Conservation (phyloP, 2,113 vertebrate genomes). For the Aphelocoma coerulescens region DNA sequence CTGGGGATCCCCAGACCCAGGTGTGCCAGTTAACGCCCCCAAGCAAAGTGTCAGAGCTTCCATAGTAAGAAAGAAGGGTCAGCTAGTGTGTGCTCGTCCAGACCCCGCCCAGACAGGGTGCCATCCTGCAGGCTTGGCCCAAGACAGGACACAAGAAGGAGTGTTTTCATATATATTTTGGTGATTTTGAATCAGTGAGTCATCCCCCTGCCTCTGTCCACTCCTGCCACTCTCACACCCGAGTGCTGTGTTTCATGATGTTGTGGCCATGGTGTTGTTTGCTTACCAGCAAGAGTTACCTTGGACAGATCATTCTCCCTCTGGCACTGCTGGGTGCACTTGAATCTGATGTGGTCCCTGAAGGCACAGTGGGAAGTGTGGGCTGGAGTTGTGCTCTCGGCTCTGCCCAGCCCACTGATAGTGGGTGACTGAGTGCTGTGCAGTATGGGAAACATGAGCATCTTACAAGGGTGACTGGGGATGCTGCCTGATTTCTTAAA, state of each 20-base stretch:
- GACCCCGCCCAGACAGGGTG: no score
- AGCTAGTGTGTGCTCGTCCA: not conserved
- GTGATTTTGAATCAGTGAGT: not conserved
- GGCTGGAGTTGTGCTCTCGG: not conserved
- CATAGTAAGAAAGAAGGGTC: not conserved
- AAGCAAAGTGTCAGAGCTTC: not conserved
- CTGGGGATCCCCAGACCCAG: not conserved
- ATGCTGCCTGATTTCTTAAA: slow-evolving; percentile 4
- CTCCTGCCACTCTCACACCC: not conserved
- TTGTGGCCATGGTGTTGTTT: not conserved
- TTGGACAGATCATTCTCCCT: not conserved
- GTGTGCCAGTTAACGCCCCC: not conserved
- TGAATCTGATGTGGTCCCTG: fast-evolving
- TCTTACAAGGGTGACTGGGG: not conserved
- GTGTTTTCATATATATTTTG: not conserved
- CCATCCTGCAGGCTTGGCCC: not conserved
- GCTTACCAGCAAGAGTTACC: not conserved
- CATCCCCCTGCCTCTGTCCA: not conserved
- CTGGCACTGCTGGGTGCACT: not conserved
- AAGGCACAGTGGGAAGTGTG: fast-evolving
- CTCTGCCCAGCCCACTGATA: not conserved
- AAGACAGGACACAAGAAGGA: not conserved
- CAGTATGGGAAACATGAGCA: not conserved
- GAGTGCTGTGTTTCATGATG: not conserved
- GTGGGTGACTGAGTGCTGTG: not conserved